phyloP scores from a whole-genome alignment of 1,140 invertebrate genomes.

The Temnothorax nylanderi region DNA sequence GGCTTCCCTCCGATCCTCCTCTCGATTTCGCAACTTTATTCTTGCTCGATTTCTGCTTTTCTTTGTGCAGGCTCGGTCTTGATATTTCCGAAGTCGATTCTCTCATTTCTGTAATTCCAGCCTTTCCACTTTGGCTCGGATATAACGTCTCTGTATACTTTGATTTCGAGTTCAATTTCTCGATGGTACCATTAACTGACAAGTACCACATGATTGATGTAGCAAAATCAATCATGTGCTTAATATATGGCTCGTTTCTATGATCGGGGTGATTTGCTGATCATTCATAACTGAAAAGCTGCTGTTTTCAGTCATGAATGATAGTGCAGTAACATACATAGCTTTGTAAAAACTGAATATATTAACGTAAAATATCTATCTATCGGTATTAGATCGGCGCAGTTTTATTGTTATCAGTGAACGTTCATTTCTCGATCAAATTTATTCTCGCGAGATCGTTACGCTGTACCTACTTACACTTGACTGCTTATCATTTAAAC shows the following conservation, averaged over 20 bases:
- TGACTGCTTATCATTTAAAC: conserved; percentile 51
- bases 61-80: neutral
- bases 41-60: neutral
- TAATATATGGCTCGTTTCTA: neutral
- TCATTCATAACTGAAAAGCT: neutral
- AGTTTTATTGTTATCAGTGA: neutral
- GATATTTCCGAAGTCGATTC: neutral
- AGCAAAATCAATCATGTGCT: neutral
- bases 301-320: neutral
- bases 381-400: neutral
- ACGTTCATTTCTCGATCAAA: neutral
- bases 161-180: neutral
- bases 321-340: neutral
- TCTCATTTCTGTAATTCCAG: neutral
- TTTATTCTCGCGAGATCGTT: conserved; percentile 2
- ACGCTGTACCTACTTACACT: conserved; percentile 17
- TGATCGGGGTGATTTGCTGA: neutral
- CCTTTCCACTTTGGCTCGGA: neutral
- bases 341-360: neutral
- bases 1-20: neutral
- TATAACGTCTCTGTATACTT: neutral
- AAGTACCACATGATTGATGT: neutral
- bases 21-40: conserved; percentile 1
- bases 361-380: neutral
- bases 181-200: neutral